Conservation (phyloP, 2,797 vertebrate genomes). For the Chrosomus eos region DNA sequence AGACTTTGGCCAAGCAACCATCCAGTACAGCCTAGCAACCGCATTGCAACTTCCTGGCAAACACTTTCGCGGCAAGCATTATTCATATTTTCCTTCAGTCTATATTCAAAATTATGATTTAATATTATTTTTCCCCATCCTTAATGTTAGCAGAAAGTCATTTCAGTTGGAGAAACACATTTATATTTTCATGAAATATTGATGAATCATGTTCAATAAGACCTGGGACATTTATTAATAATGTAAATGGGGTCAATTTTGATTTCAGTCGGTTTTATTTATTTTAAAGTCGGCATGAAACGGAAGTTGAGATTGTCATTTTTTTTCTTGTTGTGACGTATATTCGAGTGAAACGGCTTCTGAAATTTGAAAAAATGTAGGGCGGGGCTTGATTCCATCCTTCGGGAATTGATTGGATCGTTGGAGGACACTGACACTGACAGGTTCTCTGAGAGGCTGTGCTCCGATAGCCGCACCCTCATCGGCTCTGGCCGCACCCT, state of each 20-base stretch:
- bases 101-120: not conserved
- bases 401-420: too few relatives aligned
- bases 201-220: not conserved
- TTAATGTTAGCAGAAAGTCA: not conserved
- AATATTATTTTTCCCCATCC: not conserved
- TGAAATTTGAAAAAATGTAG: too few relatives aligned
- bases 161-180: not conserved
- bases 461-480: too few relatives aligned
- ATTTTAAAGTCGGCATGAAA: too few relatives aligned
- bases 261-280: not conserved
- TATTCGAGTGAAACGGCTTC: too few relatives aligned
- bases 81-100: not conserved
- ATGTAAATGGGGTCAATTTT: not conserved
- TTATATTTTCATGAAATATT: not conserved
- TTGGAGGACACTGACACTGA: too few relatives aligned
- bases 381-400: too few relatives aligned
- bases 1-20: not conserved
- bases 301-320: too few relatives aligned
- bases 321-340: too few relatives aligned
- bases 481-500: too few relatives aligned
- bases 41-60: not conserved
- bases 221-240: not conserved
- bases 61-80: not conserved
- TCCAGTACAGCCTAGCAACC: not conserved
- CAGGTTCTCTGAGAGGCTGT: too few relatives aligned